Conservation (phyloP, 2,797 vertebrate genomes). For the Harpagifer antarcticus region DNA sequence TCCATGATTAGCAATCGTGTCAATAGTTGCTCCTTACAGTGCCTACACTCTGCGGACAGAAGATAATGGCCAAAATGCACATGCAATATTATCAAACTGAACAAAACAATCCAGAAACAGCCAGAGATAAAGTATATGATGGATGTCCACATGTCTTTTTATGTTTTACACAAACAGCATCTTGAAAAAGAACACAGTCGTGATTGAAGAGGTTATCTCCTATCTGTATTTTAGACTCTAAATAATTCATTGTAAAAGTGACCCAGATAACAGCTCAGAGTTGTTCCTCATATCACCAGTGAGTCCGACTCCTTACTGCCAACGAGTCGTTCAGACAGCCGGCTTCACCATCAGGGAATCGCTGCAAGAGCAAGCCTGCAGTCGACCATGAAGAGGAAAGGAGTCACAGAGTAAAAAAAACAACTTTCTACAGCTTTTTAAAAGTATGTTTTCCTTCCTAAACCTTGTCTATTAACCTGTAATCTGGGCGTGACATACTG, state of each 20-base stretch:
- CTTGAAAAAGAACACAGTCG: background rate
- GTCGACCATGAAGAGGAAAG: slow-evolving; percentile 24
- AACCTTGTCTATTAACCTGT: background rate
- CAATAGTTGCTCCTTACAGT: background rate
- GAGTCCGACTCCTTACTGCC: slow-evolving; percentile 10
- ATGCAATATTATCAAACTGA: background rate
- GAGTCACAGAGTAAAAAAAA: slow-evolving; percentile 18
- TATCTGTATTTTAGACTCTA: background rate
- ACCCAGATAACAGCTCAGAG: background rate
- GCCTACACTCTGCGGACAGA: background rate
- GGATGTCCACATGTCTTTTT: background rate
- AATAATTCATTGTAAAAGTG: background rate
- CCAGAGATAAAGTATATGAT: background rate
- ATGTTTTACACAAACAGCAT: background rate
- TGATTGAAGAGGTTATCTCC: background rate
- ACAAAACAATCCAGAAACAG: background rate
- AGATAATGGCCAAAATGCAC: background rate
- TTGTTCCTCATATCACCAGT: slow-evolving; percentile 18
- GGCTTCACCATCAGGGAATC: slow-evolving; percentile 30
- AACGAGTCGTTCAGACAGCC: slow-evolving; percentile 28
- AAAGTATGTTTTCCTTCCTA: background rate
- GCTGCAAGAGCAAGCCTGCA: slow-evolving; percentile 24
- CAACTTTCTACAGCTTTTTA: background rate
- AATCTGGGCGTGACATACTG: background rate
- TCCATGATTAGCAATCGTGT: background rate